Evolutionary conservation across 1,140 invertebrate species (phyloP).

Genomic region (Hyles euphorbiae): DNA sequence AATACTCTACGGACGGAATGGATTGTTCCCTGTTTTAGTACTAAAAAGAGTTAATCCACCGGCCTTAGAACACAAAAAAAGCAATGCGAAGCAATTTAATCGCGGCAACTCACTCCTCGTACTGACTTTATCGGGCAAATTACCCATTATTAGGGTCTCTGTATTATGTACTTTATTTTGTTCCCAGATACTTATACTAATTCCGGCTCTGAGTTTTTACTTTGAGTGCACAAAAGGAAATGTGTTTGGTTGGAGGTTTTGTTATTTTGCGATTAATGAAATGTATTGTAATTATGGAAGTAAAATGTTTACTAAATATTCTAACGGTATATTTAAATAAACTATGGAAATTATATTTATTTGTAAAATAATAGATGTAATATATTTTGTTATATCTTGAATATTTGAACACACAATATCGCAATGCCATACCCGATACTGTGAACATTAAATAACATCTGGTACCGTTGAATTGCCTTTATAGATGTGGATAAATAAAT

Average conservation of each 20-base stretch:
- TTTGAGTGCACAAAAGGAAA: neutral
- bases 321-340: neutral
- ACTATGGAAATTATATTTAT: neutral
- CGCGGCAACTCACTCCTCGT: slow-evolving; percentile 5
- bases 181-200: slow-evolving; percentile 6
- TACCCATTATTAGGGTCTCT: slow-evolving; percentile 11
- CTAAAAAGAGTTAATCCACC: slow-evolving; percentile 18
- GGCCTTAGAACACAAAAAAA: slow-evolving; percentile 14
- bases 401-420: too few species aligned
- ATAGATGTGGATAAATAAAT: too few species aligned
- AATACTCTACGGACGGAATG: slow-evolving; percentile 10
- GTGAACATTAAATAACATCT: too few species aligned
- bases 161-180: slow-evolving; percentile 11
- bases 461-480: too few species aligned
- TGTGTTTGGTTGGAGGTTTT: neutral
- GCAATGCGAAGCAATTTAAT: slow-evolving; percentile 14
- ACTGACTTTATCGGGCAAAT: slow-evolving; percentile 10
- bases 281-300: neutral
- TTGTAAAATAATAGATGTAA: too few species aligned
- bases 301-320: neutral
- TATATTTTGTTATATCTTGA: too few species aligned
- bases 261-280: neutral
- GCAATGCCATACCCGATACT: too few species aligned
- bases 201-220: slow-evolving; percentile 2
- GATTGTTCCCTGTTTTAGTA: slow-evolving; percentile 3